Conservation (phyloP, 64 coral and sea anemone genomes). For the Pachyseris speciosa region DNA sequence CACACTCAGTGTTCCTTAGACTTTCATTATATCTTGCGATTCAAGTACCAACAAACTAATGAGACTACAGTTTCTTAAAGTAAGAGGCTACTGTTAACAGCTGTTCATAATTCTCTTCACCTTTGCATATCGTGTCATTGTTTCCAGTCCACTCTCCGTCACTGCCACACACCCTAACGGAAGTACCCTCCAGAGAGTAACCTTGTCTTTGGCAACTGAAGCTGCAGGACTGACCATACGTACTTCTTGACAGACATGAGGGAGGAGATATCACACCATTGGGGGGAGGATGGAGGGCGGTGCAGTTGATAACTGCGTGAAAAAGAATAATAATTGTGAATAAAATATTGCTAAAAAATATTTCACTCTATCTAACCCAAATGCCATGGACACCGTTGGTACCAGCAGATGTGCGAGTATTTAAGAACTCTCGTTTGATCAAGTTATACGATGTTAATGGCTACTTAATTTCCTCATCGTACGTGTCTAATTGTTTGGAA, state of each 20-base stretch:
- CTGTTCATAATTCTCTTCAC: background rate
- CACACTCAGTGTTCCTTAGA: background rate
- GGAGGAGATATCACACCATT: background rate
- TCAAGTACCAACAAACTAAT: background rate
- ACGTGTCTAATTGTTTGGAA: too few relatives aligned
- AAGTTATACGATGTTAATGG: too few relatives aligned
- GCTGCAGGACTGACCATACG: background rate
- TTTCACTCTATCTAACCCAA: too few relatives aligned
- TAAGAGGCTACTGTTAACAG: background rate
- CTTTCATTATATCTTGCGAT: background rate
- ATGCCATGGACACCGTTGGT: too few relatives aligned
- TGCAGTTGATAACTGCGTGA: constrained; percentile 28
- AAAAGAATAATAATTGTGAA: background rate
- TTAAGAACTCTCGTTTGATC: too few relatives aligned
- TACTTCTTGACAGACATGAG: background rate
- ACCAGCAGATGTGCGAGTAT: too few relatives aligned
- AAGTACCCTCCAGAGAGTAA: constrained; percentile 23
- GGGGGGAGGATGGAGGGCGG: background rate
- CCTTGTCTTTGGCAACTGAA: constrained; percentile 44
- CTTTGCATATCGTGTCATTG: constrained; percentile 41
- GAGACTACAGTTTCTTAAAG: background rate
- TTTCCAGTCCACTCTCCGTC: constrained; percentile 45
- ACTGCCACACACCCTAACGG: constrained; percentile 22
- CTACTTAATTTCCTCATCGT: too few relatives aligned
- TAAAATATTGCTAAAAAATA: background rate